Evolutionary conservation across 2,113 vertebrate genomes (phyloP).

Genomic region (Bujurquina vittata): DNA sequence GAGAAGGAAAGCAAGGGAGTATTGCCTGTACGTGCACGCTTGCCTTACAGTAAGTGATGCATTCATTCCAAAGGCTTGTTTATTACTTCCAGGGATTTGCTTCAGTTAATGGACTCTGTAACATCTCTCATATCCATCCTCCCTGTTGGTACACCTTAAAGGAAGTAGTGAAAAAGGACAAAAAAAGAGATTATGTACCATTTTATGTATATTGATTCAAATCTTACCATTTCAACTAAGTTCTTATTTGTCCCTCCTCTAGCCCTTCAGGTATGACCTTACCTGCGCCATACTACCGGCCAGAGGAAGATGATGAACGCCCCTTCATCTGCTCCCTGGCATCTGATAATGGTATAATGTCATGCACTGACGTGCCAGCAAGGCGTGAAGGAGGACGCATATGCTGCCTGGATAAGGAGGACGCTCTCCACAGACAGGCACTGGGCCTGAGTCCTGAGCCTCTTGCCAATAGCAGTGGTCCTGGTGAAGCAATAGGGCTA

Average conservation of each 20-base stretch:
- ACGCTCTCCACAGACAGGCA: conserved; percentile 87
- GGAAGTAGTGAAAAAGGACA: not conserved
- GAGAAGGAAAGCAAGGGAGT: not conserved
- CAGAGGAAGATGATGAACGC: conserved; percentile 93
- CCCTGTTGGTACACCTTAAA: not conserved
- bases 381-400: conserved; percentile 90
- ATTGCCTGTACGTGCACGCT: not conserved
- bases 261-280: conserved; percentile 91
- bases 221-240: not conserved
- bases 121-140: not conserved
- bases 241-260: not conserved
- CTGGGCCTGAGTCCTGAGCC: conserved; percentile 84
- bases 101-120: not conserved
- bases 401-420: conserved; percentile 95
- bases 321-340: conserved; percentile 98
- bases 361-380: conserved; percentile 90
- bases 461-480: conserved; percentile 78
- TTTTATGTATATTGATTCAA: not conserved
- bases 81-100: not conserved
- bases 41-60: not conserved
- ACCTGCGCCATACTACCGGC: conserved; percentile 92
- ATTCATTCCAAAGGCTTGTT: conserved; percentile 10
- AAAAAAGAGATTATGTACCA: not conserved
- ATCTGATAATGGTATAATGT: conserved; percentile 97
- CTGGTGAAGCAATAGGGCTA: conserved; percentile 78